These are phyloP conservation scores for Austrolebias charrua DNA, from an alignment of 2,797 vertebrate species.

Conservation along the genomic window DNA sequence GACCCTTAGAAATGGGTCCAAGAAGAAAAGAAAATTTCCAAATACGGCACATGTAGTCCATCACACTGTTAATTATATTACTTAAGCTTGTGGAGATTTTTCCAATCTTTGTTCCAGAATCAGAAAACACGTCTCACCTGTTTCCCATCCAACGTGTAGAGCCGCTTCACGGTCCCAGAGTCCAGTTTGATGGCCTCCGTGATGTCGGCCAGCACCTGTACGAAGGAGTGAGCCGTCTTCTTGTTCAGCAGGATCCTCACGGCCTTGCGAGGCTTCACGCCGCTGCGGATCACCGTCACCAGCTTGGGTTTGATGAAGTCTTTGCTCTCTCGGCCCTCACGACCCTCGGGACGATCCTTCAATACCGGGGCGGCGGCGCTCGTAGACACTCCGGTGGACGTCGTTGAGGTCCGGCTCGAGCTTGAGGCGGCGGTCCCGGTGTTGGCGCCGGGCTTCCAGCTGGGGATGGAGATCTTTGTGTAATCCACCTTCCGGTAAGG, in stretches of 20 bases:
- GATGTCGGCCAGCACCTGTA: slow-evolving; percentile 95
- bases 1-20: too few species aligned
- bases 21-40: too few species aligned
- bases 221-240: slow-evolving; percentile 97
- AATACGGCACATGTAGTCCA: too few species aligned
- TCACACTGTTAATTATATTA: too few species aligned
- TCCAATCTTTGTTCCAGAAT: too few species aligned
- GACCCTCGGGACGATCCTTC: slow-evolving; percentile 69
- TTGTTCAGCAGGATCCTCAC: slow-evolving; percentile 96
- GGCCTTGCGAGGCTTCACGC: slow-evolving; percentile 93
- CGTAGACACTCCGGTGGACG: slow-evolving; percentile 36
- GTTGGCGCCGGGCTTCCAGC: slow-evolving; percentile 83
- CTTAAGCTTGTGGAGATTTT: too few species aligned
- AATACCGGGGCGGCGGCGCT: slow-evolving; percentile 16
- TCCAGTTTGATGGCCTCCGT: slow-evolving; percentile 98
- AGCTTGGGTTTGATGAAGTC: slow-evolving; percentile 97
- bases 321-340: slow-evolving; percentile 81
- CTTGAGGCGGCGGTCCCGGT: slow-evolving; percentile 9
- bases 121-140: slow-evolving; percentile 78
- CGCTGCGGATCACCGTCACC: slow-evolving; percentile 97
- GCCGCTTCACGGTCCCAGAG: slow-evolving; percentile 92
- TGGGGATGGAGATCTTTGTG: slow-evolving; percentile 90
- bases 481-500: slow-evolving; percentile 93
- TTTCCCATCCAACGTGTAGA: slow-evolving; percentile 96
- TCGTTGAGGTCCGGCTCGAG: slow-evolving; percentile 36